Base-by-base conservation (phyloP, 1,140 invertebrate species). In the Colletes gigas region DNA sequence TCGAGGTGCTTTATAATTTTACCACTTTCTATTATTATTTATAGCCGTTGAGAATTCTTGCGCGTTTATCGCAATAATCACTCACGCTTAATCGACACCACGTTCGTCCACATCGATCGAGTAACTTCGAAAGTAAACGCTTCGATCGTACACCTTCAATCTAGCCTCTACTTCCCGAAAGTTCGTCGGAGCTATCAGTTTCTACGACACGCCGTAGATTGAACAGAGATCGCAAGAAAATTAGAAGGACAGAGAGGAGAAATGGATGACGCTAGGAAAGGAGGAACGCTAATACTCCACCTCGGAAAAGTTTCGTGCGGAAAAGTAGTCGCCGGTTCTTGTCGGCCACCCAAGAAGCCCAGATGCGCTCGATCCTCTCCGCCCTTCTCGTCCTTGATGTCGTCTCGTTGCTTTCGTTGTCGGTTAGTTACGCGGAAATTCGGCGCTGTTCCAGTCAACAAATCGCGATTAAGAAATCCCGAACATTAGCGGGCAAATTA, bases 401-500 rank as follows among this genome's bases (percentile, higher is more conserved):
- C 14, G 39, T 62, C 44, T 50, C 10, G 10, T 52, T 55, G 54
- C 66, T 54, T 57, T 44, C 21, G 57, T 79, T 67, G 78, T 66
- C 44, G 82, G 47, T 21, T 39, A 67, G 69, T 71, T 69, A 68
- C 70, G 65, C 55, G 73, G 67, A 82, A 88, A 84, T 81, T 86
- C 77, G 60, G 60, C 39, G 50, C 50, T 62, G 83, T 75, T 82
- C 63, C 71, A 69, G 70, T 79, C 82, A 81, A 86, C 79, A 73
- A 30, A 88, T 88, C 80, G 78, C 85, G 83, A 88, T 87, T 83
- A 87, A 83, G 85, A 59, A 67, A 47, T n/a, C 52, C 69, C n/a
- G 78, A 50, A 83, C 82, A 83, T 87, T 87, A 87, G 74, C 81
- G 74, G 63, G 30, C 62, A 80, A 83, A 87, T 87, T 86, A 87